A percentile compares a stretch with the other conserved stretches of the same genome.
phyloP scores from a whole-genome alignment of 2,888 invertebrate genomes.

The Thecophora atra region DNA sequence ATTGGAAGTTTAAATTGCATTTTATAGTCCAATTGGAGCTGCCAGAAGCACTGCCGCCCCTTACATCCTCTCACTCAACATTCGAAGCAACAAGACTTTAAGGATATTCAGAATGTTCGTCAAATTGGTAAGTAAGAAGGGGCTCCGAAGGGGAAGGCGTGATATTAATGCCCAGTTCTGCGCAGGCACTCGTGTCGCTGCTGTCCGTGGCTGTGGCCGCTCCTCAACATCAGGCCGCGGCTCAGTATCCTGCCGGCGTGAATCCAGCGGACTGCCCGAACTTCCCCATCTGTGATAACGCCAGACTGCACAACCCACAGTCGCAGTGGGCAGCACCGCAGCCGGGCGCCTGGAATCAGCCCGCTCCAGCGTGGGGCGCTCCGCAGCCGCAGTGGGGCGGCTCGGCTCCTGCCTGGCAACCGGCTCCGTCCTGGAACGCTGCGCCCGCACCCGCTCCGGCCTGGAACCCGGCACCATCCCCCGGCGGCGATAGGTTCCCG shows the following conservation, averaged over 20 bases:
- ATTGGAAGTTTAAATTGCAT: conserved; percentile 66
- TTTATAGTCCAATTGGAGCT: conserved; percentile 65
- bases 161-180: conserved; percentile 17
- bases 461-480: conserved; percentile 51
- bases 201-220: conserved; percentile 61
- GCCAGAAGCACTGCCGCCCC: conserved; percentile 41
- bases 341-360: conserved; percentile 49
- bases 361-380: conserved; percentile 54
- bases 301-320: conserved; percentile 63
- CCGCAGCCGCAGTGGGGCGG: conserved; percentile 49
- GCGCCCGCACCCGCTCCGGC: conserved; percentile 47
- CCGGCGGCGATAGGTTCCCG: conserved; percentile 65
- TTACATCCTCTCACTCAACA: conserved; percentile 17
- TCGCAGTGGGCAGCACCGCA: conserved; percentile 60
- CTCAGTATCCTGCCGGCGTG: conserved; percentile 67
- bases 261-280: conserved; percentile 68
- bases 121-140: conserved; percentile 63
- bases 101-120: conserved; percentile 59
- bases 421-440: conserved; percentile 57
- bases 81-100: not conserved
- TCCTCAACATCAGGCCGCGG: conserved; percentile 64
- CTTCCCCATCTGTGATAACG: conserved; percentile 68
- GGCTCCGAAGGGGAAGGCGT: not conserved
- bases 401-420: conserved; percentile 47
- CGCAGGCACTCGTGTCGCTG: conserved; percentile 58